phyloP scores from a whole-genome alignment of 2,888 invertebrate species.

The Panopea generosa region DNA sequence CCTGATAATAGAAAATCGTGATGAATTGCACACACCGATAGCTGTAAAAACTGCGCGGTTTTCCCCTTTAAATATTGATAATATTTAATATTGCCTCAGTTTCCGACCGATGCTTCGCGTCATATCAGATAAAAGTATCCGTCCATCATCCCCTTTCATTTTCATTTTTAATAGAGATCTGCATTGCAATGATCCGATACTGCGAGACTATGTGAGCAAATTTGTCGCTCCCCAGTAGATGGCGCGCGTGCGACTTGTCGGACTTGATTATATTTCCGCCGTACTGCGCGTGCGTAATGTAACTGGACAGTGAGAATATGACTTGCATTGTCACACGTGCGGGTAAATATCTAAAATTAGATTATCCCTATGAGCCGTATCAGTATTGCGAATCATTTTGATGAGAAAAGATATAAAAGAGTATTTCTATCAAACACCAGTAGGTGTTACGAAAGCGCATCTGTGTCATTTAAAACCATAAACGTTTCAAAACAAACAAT shows the following conservation, averaged over 20 bases:
- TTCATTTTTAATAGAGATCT: not conserved
- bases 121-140: not conserved
- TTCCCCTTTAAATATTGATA: not conserved
- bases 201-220: not conserved
- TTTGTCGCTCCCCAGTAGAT: not conserved
- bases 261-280: not conserved
- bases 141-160: not conserved
- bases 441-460: not conserved
- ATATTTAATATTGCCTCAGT: not conserved
- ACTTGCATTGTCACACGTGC: conserved; percentile 31
- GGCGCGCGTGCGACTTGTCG: conserved; percentile 4
- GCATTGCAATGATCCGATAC: not conserved
- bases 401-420: no score
- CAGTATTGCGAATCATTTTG: no score
- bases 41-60: not conserved
- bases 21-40: not conserved
- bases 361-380: conserved; percentile 3
- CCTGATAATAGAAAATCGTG: not conserved
- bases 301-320: conserved; percentile 40
- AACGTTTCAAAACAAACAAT: not conserved
- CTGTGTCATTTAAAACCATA: not conserved
- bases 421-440: no score
- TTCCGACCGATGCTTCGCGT: not conserved
- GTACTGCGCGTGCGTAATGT: not conserved
- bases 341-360: not conserved